Evolutionary conservation across 2,797 vertebrate genomes (phyloP), one percentile per base, ranked within the genome.

Genomic region (Crax fasciolata): DNA sequence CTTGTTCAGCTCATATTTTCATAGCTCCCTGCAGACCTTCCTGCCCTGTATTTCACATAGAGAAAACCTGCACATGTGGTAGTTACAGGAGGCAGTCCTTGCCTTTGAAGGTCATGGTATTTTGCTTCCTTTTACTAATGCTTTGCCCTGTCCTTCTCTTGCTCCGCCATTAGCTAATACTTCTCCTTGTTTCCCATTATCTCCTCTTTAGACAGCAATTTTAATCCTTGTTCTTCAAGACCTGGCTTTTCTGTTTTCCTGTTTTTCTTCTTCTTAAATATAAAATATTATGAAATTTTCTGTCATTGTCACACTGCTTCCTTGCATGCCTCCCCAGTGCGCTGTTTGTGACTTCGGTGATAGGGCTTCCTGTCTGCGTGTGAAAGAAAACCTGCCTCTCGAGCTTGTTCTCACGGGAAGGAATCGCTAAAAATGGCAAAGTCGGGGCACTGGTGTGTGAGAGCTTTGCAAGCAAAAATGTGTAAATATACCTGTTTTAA

Each of bases 331-430:
- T 90, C 72, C 35, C 27, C 7, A 3, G 23, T 5, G 13, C n/a
- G 21, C 62, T 6, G 9, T 79, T 91, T 81, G 88, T 48, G 51
- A 1, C 54, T 73, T 94, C 8, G 51, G 83, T 87, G 95, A 35
- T 52, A 81, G 68, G 21, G 32, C 88, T 98, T 97, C 94, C 94
- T 97, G 95, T 93, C 3, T 30, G 57, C 39, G 25, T 94, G 86
- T 87, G 76, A 81, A 87, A 94, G 72, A 87, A 94, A 93, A 84
- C 61, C 62, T 6, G 5, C 24, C 4, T 27, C 65, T 93, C 2
- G 39, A 66, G 54, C 46, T 85, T 5, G 7, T 86, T 96, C 93
- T 87, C 93, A 91, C 84, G 90, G 95, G 96, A 97, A 97, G 81
- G 83, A 71, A 57, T 95, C 3, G 7, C 73, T 94, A 90, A 93